These are phyloP conservation scores for Streptopelia turtur DNA, from an alignment of 2,797 vertebrate genomes.

Conservation along the genomic window DNA sequence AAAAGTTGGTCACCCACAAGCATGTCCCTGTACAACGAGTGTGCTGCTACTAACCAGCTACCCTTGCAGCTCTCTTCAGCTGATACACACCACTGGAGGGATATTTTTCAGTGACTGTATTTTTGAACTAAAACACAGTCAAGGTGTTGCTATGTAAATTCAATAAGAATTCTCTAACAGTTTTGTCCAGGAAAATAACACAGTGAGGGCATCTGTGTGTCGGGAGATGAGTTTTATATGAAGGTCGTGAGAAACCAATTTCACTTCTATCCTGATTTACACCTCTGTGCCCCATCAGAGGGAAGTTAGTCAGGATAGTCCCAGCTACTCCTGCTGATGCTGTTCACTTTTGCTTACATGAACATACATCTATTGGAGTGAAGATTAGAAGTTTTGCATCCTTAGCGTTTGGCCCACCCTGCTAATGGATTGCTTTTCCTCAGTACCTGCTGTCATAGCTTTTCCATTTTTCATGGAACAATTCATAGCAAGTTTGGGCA, in stretches of 20 bases:
- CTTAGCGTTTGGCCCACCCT: not conserved
- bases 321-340: not conserved
- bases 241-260: not conserved
- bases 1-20: not conserved
- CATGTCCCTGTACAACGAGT: not conserved
- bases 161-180: not conserved
- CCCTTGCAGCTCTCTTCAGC: not conserved
- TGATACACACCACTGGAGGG: not conserved
- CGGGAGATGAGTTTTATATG: not conserved
- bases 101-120: not conserved
- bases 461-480: not conserved
- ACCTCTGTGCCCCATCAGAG: not conserved
- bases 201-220: rapidly evolving
- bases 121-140: not conserved
- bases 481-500: not conserved
- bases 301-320: not conserved
- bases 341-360: not conserved
- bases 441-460: not conserved
- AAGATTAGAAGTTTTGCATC: not conserved
- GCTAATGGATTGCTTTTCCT: not conserved
- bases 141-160: not conserved
- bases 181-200: not conserved
- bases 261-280: not conserved
- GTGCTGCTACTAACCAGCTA: not conserved
- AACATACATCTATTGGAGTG: not conserved